Percentiles rank a stretch among this genome's conserved stretches.
Conservation (phyloP, 2,797 vertebrate genomes). For the Cyclopterus lumpus region DNA sequence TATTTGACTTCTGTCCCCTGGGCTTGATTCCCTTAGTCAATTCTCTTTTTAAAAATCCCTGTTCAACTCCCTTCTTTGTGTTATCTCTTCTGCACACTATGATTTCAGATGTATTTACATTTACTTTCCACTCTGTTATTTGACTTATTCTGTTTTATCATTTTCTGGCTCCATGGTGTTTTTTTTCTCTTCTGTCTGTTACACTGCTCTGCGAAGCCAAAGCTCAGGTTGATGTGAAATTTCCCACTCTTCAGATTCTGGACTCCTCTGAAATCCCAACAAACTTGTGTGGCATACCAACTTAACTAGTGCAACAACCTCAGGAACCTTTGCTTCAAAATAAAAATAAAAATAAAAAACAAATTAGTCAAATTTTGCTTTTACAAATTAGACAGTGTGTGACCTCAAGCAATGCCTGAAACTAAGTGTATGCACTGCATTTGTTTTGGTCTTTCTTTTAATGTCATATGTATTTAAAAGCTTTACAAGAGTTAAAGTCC, state of each 20-base stretch:
- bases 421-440: neutral
- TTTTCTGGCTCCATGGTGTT: neutral
- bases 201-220: constrained; percentile 58
- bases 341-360: constrained; percentile 3
- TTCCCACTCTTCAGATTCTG: constrained; percentile 63
- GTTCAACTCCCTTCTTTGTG: neutral
- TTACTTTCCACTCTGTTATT: neutral
- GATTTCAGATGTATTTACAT: constrained; percentile 1
- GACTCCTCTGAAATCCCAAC: constrained; percentile 48
- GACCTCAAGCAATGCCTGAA: neutral
- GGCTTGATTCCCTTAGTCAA: constrained; percentile 3
- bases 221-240: constrained; percentile 77
- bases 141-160: neutral
- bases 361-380: constrained; percentile 12
- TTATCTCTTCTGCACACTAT: neutral
- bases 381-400: neutral
- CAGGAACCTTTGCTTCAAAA: constrained; percentile 6
- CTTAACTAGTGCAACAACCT: constrained; percentile 15
- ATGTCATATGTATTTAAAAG: neutral
- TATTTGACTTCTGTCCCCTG: constrained; percentile 28
- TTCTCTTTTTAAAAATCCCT: neutral
- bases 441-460: neutral
- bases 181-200: constrained; percentile 53
- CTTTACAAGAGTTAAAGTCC: neutral
- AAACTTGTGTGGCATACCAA: constrained; percentile 19